Evolutionary conservation across 2,888 invertebrate species (phyloP), one percentile per base, ranked within the genome.

Genomic region (Himalopsyche anomala): DNA sequence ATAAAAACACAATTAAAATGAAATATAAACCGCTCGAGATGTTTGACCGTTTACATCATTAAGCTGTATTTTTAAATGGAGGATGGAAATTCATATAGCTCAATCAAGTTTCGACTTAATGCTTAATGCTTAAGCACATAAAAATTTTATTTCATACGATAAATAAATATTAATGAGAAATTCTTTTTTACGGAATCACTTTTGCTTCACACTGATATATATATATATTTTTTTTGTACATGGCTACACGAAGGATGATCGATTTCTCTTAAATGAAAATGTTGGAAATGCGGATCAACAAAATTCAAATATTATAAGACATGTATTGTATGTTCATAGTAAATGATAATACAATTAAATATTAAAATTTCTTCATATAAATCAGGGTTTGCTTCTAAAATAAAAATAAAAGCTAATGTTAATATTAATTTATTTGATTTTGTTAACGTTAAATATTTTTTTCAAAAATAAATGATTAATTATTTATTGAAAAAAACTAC

Each of bases 141-240:
- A 74, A 74, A 2, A 11, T 69, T 69, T 69, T 74, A 74, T 74
- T 74, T 74, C 36, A 36, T 74, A 74, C 36, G 36, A 74, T 74
- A 74, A 74, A 74, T 74, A 74, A 74, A 74, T 74, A 74, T 38
- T 74, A 74, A 74, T 74, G 38, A 74, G 74, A 36, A 74, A 74
- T 36, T 12, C 74, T 36, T 36, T 74, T 62, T 3, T 15, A 36
- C 38, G 38, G 36, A 74, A 74, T 74, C 69, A 69, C 69, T 69
- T 69, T 69, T 69, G 69, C 36, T 69, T 69, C 8, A 36, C 69
- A 69, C 69, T 12, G 15, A 74, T 36, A 36, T 36, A 69, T 74
- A n/a, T n/a, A n/a, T n/a, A n/a, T n/a, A n/a, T 36, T 74, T 74
- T 28, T 28, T 28, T 62, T 74, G 28, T 36, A 74, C 4, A 12